Conservation (phyloP, 1,140 invertebrate species). For the Pseudomyrmex flavicornis region DNA sequence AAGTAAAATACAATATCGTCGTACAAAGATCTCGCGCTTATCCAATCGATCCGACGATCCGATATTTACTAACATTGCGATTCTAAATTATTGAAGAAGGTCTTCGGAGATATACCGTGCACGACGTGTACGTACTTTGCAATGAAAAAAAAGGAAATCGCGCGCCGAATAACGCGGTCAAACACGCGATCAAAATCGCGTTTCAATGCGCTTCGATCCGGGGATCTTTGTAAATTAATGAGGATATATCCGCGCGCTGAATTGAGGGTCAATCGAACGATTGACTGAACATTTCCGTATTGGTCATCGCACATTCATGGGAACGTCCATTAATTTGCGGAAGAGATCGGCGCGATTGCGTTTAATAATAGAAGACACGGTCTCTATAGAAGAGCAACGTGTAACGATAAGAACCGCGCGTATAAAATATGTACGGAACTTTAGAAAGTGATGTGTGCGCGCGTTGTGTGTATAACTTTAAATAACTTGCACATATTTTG, state of each 20-base stretch:
- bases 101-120: slow-evolving; percentile 7
- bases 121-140: neutral
- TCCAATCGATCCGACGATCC: neutral
- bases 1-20: too few relatives aligned
- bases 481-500: neutral
- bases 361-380: slow-evolving; percentile 48
- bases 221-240: slow-evolving; percentile 32
- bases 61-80: slow-evolving; percentile 38
- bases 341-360: slow-evolving; percentile 29
- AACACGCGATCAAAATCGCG: slow-evolving; percentile 19
- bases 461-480: too few relatives aligned
- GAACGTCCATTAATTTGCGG: slow-evolving; percentile 44
- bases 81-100: slow-evolving; percentile 15
- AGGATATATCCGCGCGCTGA: neutral
- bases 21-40: neutral
- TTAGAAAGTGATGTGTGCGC: too few relatives aligned
- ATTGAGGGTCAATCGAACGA: slow-evolving; percentile 57
- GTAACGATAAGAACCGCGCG: neutral
- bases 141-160: slow-evolving; percentile 29
- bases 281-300: slow-evolving; percentile 51
- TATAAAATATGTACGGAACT: too few relatives aligned
- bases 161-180: neutral
- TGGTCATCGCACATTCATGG: slow-evolving; percentile 38
- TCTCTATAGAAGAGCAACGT: neutral
- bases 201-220: slow-evolving; percentile 28